Evolutionary conservation across 2,113 vertebrate genomes (phyloP).

Genomic region (Deroptyus accipitrinus): DNA sequence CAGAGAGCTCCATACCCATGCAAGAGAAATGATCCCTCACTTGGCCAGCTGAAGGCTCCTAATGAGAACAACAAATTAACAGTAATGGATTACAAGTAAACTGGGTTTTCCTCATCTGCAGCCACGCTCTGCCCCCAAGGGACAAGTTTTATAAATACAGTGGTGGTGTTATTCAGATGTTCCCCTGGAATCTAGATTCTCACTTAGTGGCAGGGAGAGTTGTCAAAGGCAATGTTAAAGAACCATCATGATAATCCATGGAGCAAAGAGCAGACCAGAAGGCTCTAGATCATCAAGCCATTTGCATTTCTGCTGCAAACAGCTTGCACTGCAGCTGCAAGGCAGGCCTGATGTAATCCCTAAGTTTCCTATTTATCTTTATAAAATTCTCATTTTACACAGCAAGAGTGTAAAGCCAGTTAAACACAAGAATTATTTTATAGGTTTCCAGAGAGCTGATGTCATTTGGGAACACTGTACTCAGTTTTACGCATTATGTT

Average conservation of each 20-base stretch:
- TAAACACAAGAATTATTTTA: slow-evolving; percentile 58
- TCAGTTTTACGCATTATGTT: slow-evolving; percentile 42
- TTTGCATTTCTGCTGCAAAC: neutral
- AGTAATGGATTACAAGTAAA: slow-evolving; percentile 23
- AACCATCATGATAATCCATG: neutral
- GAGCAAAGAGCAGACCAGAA: neutral
- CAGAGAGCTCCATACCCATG: neutral
- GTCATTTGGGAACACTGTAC: slow-evolving; percentile 36
- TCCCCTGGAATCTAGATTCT: neutral
- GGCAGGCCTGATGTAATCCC: neutral
- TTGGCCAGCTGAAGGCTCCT: neutral
- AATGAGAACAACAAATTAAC: slow-evolving; percentile 4
- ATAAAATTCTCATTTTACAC: slow-evolving; percentile 52
- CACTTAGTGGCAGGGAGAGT: neutral
- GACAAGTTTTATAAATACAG: slow-evolving; percentile 51
- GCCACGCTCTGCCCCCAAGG: slow-evolving; percentile 43
- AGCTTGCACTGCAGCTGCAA: neutral
- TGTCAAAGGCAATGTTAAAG: neutral
- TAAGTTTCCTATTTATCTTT: slow-evolving; percentile 33
- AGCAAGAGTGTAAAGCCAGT: slow-evolving; percentile 34
- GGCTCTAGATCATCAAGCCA: neutral
- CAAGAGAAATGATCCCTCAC: neutral
- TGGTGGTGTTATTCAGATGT: neutral
- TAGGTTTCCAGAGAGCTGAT: slow-evolving; percentile 52
- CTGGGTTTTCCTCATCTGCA: neutral